Percentiles rank a stretch among this genome's conserved stretches.
These are phyloP conservation scores for Psammodynastes pulverulentus DNA, from an alignment of 2,113 vertebrate genomes.

Conservation along the genomic window DNA sequence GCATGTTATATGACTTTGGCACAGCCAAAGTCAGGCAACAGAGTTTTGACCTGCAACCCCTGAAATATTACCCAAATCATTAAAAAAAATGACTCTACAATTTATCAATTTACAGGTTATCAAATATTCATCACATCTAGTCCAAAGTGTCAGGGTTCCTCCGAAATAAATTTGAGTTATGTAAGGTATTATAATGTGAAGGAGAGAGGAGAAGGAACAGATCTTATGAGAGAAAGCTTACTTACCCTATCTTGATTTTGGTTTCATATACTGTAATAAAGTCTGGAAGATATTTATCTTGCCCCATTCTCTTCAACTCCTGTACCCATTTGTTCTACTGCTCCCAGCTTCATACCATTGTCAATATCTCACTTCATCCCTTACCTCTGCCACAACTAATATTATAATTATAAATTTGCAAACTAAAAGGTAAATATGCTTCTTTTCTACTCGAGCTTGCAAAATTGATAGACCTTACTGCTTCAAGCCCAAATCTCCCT, in stretches of 20 bases:
- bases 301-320: neutral
- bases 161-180: neutral
- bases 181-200: neutral
- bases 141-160: neutral
- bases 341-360: neutral
- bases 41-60: neutral
- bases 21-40: neutral
- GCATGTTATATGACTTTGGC: neutral
- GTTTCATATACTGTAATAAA: no score
- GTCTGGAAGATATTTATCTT: neutral
- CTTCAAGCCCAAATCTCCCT: neutral
- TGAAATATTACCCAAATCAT: neutral
- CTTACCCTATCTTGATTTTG: neutral
- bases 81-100: neutral
- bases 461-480: neutral
- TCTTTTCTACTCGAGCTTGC: neutral
- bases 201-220: neutral
- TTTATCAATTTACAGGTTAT: neutral
- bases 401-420: neutral
- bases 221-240: neutral
- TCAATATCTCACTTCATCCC: neutral
- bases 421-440: neutral
- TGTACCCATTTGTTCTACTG: neutral
- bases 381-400: neutral
- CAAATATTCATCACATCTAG: neutral